Evolutionary conservation across 2,888 invertebrate genomes (phyloP), one percentile per base, ranked within the genome.

Genomic region (Biston betularia): DNA sequence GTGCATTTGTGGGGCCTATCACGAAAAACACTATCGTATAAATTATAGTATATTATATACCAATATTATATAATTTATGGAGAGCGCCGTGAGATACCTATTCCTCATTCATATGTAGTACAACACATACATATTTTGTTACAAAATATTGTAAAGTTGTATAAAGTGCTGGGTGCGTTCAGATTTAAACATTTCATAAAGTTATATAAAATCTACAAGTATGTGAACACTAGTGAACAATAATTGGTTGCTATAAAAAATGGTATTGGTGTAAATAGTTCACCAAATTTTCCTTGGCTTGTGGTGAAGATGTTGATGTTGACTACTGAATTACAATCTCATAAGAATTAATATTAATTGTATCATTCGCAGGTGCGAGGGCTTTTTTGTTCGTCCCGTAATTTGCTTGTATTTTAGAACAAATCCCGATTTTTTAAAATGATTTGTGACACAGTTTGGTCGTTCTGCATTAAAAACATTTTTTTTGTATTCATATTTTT

Each of bases 1-100:
- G 67, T 68, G 67, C 67, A 63, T n/a, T 42, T 55, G 63, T 63
- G 67, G 67, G 67, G 63, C 67, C 61, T 56, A 45, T 67, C 67
- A 68, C 67, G 59, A 46, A 11, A 59, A 10, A 57, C 46, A 55
- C 63, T 67, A 49, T 68, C 67, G 15, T 45, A 63, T 68, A 68
- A 63, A 68, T 68, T 63, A 63, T 62, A 62, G 40, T 42, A 60
- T 56, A 59, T 64, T 54, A 45, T 15, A 44, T 15, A 33, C 48
- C 15, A 34, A 57, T 66, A 66, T 61, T 60, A 46, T 63, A 59
- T 63, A 68, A 63, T 63, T 67, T 63, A 68, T 35, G 48, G 61
- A 70, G 55, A 68, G 68, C 61, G 66, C 54, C 65, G 64, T 66
- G 70, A 70, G 68, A 70, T 70, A 65, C 61, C 61, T 72, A 56